Evolutionary conservation across 1,140 invertebrate genomes (phyloP), one percentile per base, ranked within the genome.

Genomic region (Anastrepha ludens): DNA sequence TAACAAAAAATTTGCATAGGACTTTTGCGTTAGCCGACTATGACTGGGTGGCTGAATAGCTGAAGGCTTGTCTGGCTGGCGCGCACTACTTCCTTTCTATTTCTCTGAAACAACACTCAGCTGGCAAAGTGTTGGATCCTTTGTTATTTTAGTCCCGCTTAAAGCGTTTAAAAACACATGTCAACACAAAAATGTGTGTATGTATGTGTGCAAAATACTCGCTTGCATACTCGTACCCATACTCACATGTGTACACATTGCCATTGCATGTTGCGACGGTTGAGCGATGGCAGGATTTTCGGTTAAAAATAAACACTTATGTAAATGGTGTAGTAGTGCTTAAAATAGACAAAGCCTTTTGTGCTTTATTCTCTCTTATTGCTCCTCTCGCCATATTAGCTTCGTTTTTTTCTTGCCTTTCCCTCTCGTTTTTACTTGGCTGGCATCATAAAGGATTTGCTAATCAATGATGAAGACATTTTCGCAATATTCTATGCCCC

Each of bases 1-100:
- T 81, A 74, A 74, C 70, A 41, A 67, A 87, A 90, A 91, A 91
- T 90, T 91, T 91, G 86, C 90, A 92, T 91, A 87, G 50, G 44
- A 87, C 55, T 85, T 85, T 67, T 20, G 64, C 64, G 64, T 67
- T 47, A 4, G 39, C 41, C 70, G 15, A 11, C 64, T 29, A 2
- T 17, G 29, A 20, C 11, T 39, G 29, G 44, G 9, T 74, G 70
- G 2, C 70, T 50, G 70, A 39, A 11, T 67, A 13, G 64, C 64
- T 67, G 11, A 3, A 6, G 6, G 50, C 6, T 2, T 55, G 50
- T 6, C 50, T 55, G 50, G 11, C 50, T 55, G 2, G 50, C 0
- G 6, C 50, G 0, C 11, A 55, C 50, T 55, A 55, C 11, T 55
- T 11, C 1, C 11, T 55, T 55, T 11, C 50, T 2, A 55, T 55